Conservation (phyloP, 2,797 vertebrate species). For the Neosalanx taihuensis region DNA sequence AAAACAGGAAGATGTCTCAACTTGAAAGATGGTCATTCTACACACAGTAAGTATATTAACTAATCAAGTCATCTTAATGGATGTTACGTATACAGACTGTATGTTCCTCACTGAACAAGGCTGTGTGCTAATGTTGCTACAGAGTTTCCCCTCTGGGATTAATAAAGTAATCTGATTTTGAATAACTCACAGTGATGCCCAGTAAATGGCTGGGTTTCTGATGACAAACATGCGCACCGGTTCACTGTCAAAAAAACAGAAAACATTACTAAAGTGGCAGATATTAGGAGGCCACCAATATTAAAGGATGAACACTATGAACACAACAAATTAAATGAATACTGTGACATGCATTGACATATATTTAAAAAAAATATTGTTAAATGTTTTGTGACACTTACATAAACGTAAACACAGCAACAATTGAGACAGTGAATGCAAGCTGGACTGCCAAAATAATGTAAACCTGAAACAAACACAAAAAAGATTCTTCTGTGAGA, state of each 20-base stretch:
- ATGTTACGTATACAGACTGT: not conserved
- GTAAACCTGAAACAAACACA: conserved; percentile 78
- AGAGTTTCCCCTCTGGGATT: not conserved
- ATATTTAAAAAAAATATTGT: not conserved
- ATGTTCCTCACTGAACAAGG: not conserved
- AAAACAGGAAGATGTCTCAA: conserved; percentile 12
- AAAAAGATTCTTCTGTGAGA: too few species aligned
- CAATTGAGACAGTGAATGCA: conserved; percentile 80
- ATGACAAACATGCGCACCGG: conserved; percentile 78
- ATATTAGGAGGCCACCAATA: not conserved
- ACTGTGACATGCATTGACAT: not conserved
- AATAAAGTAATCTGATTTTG: not conserved
- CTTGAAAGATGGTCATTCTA: not conserved
- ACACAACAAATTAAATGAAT: not conserved
- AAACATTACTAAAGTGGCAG: conserved; percentile 7
- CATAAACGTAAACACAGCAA: conserved; percentile 88
- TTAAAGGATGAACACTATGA: not conserved
- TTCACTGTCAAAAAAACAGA: conserved; percentile 63
- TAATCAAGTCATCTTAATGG: not conserved
- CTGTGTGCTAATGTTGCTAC: too few species aligned
- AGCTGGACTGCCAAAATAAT: conserved; percentile 87
- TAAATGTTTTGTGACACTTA: conserved; percentile 67
- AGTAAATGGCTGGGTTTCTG: conserved; percentile 78
- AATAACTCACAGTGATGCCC: conserved; percentile 86
- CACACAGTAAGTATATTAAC: not conserved